Evolutionary conservation across 2,113 vertebrate genomes (phyloP).

Genomic region (Amazona guildingii): DNA sequence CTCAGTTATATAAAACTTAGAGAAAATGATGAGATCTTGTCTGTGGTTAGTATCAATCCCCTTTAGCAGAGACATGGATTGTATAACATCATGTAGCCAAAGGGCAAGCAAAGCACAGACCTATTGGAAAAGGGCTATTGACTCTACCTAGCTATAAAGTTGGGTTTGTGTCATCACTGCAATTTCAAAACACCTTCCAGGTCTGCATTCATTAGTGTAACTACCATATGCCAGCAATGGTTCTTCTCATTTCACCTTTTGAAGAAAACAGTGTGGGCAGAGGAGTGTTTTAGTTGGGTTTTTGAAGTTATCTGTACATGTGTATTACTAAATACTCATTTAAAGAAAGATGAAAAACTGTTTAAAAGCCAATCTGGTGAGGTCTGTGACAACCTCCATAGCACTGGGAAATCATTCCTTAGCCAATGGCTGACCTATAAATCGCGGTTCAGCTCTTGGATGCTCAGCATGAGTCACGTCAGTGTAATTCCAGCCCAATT

Average conservation of each 20-base stretch:
- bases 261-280: constrained; percentile 18
- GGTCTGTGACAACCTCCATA: neutral
- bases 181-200: neutral
- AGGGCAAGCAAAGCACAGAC: neutral
- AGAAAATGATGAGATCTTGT: neutral
- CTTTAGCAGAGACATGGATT: neutral
- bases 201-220: constrained; percentile 6
- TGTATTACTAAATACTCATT: neutral
- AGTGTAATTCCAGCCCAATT: neutral
- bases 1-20: neutral
- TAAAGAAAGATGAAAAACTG: neutral
- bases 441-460: neutral
- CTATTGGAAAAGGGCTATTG: neutral
- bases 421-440: neutral
- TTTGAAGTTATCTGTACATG: neutral
- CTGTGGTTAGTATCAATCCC: neutral
- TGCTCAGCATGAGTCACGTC: neutral
- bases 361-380: neutral
- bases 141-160: neutral
- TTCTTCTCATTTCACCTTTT: constrained; percentile 47
- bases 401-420: neutral
- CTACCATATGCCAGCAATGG: neutral
- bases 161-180: neutral
- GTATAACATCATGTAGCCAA: neutral
- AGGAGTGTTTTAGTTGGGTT: neutral